Conservation (phyloP, 2,113 vertebrate genomes). For the Thymallus thymallus region DNA sequence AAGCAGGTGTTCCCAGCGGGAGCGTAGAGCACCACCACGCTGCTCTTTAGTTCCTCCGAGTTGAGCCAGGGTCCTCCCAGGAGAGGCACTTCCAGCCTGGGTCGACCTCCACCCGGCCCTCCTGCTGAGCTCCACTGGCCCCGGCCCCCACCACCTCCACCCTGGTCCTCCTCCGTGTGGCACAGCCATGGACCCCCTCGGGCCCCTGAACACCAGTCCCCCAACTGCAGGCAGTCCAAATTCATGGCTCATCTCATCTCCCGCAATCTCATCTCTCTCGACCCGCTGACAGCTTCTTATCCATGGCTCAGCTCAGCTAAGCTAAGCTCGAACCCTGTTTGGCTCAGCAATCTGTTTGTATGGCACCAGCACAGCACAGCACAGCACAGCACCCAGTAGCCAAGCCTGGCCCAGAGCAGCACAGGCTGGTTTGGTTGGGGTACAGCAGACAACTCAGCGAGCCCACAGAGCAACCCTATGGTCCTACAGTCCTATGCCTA, state of each 20-base stretch:
- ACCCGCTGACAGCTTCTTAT: not conserved
- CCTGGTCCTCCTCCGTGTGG: not conserved
- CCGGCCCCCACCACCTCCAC: not conserved
- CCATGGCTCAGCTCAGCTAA: slow-evolving; percentile 19
- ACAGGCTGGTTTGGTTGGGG: not conserved
- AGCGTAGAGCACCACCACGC: slow-evolving; percentile 47
- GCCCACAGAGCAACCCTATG: not conserved
- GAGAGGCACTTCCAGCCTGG: not conserved
- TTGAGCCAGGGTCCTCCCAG: not conserved
- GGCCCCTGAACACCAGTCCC: slow-evolving; percentile 28
- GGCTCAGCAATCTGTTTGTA: not conserved
- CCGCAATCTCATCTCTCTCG: not conserved
- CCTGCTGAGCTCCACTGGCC: not conserved
- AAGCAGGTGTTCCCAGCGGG: slow-evolving; percentile 52
- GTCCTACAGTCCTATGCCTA: not conserved
- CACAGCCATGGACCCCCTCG: slow-evolving; percentile 6
- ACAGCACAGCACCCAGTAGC: not conserved
- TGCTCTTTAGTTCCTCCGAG: slow-evolving; percentile 28
- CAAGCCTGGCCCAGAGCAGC: slow-evolving; percentile 13
- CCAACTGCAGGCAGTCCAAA: slow-evolving; percentile 30
- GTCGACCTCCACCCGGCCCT: not conserved
- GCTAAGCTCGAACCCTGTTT: slow-evolving; percentile 22
- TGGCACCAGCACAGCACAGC: not conserved
- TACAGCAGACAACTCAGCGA: not conserved
- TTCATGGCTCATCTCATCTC: slow-evolving; percentile 31